These are phyloP conservation scores for Aelia acuminata DNA, from an alignment of 2,888 invertebrate genomes.

Conservation along the genomic window DNA sequence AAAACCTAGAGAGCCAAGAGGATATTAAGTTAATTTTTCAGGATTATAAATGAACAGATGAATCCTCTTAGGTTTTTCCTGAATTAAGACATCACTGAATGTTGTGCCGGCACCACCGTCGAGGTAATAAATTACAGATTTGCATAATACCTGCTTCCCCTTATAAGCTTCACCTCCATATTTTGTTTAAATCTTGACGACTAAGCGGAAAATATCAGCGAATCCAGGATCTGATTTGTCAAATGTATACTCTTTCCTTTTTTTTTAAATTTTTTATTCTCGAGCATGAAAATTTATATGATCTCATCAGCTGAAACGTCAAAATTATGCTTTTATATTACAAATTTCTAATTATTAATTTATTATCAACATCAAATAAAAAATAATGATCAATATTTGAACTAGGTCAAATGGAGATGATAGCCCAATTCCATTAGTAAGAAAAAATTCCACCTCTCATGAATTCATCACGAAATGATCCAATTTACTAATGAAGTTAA, in stretches of 20 bases:
- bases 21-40: conserved; percentile 48
- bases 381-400: neutral
- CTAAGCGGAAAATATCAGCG: conserved; percentile 14
- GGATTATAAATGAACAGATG: conserved; percentile 27
- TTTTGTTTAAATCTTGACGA: conserved; percentile 34
- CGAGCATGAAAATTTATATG: too few relatives aligned
- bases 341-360: too few relatives aligned
- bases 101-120: neutral
- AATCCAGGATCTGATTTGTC: conserved; percentile 9
- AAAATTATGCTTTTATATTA: too few relatives aligned
- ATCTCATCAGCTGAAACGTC: too few relatives aligned
- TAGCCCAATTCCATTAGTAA: neutral
- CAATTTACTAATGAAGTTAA: neutral
- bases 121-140: conserved; percentile 24
- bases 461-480: neutral
- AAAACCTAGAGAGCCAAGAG: neutral
- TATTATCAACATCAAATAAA: neutral
- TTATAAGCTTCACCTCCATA: conserved; percentile 14
- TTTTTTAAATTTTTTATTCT: too few relatives aligned
- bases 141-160: conserved; percentile 31
- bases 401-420: neutral
- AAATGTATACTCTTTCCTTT: too few relatives aligned
- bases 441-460: neutral
- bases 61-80: conserved; percentile 40
- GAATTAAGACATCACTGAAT: conserved; percentile 32